Evolutionary conservation across 2,797 vertebrate species (phyloP).

Genomic region (Poliocrania exsul): DNA sequence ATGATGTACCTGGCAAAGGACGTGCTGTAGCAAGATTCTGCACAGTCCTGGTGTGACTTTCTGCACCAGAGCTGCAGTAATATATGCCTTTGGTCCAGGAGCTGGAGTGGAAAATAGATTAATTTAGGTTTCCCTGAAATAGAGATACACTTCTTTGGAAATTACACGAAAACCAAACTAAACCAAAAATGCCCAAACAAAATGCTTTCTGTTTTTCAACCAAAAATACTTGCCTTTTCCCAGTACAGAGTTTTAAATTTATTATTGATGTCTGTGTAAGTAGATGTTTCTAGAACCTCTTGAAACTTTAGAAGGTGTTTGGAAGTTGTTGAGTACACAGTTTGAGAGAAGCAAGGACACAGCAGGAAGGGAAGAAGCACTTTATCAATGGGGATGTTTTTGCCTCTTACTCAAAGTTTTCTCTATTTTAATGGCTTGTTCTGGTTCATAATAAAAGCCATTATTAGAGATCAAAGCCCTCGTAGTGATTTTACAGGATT

Average conservation of each 20-base stretch:
- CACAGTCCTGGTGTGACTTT: background rate
- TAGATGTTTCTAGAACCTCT: background rate
- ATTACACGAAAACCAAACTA: background rate
- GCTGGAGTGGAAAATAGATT: background rate
- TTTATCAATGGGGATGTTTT: background rate
- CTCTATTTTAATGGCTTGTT: background rate
- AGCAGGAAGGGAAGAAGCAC: background rate
- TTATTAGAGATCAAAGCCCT: background rate
- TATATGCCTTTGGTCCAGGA: background rate
- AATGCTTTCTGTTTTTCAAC: background rate
- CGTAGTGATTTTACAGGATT: background rate
- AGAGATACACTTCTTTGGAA: background rate
- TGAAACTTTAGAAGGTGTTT: background rate
- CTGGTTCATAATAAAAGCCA: background rate
- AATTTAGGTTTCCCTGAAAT: background rate
- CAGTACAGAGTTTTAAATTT: background rate
- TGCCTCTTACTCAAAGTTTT: background rate
- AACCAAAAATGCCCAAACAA: background rate
- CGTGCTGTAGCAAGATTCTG: background rate
- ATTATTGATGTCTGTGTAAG: background rate
- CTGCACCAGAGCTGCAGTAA: background rate
- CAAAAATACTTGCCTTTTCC: background rate
- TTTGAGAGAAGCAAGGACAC: background rate
- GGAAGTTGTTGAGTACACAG: background rate
- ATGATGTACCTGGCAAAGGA: background rate